Conservation (phyloP, 2,797 vertebrate genomes). For the Xiphorhynchus erythropygius region DNA sequence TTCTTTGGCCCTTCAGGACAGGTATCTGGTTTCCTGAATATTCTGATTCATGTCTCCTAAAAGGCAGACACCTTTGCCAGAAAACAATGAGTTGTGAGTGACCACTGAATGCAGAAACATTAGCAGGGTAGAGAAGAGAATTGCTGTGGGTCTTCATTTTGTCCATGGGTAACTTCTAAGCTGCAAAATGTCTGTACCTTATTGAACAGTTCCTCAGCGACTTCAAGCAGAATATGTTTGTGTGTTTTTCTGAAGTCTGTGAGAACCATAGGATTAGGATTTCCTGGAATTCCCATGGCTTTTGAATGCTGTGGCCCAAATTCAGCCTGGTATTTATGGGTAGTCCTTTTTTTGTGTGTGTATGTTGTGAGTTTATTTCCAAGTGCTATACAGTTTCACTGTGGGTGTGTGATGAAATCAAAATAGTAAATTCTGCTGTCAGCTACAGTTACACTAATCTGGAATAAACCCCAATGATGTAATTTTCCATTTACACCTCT, state of each 20-base stretch:
- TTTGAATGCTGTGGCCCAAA: not conserved
- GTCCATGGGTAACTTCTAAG: not conserved
- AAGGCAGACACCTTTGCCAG: not conserved
- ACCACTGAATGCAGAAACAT: not conserved
- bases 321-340: not conserved
- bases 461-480: slow-evolving; percentile 30
- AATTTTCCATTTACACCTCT: slow-evolving; percentile 43
- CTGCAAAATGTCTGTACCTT: accelerated
- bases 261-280: not conserved
- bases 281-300: not conserved
- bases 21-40: not conserved
- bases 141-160: not conserved
- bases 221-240: not conserved
- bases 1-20: not conserved
- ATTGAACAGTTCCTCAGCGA: not conserved
- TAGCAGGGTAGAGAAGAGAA: not conserved
- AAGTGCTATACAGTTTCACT: slow-evolving; percentile 6
- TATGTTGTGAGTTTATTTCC: not conserved
- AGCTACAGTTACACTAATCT: slow-evolving; percentile 32
- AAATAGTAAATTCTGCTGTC: slow-evolving; percentile 7
- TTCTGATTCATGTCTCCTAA: not conserved
- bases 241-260: not conserved
- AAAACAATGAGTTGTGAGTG: not conserved
- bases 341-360: not conserved
- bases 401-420: slow-evolving; percentile 4